Evolutionary conservation across 2,797 vertebrate genomes (phyloP).

Genomic region (Hephaestus fuliginosus): DNA sequence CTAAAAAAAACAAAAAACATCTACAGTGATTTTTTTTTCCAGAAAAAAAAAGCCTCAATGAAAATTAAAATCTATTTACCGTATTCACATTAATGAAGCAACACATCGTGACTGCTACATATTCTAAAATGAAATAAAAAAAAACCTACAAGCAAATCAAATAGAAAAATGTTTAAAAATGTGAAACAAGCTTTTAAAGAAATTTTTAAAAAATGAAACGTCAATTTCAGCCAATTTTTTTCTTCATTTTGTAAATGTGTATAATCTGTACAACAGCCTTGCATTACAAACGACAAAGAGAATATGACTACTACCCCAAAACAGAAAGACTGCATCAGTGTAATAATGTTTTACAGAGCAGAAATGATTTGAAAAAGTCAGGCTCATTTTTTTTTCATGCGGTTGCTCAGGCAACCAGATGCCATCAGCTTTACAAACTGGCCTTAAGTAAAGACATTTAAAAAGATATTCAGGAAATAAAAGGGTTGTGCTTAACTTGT

Average conservation of each 20-base stretch:
- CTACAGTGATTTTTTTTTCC: slow-evolving; percentile 75
- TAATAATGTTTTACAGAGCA: slow-evolving; percentile 68
- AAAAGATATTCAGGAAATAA: slow-evolving; percentile 59
- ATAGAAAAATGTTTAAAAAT: slow-evolving; percentile 53
- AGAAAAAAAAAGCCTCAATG: slow-evolving; percentile 64
- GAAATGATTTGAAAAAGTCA: slow-evolving; percentile 57
- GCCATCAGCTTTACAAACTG: slow-evolving; percentile 61
- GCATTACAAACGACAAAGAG: slow-evolving; percentile 74
- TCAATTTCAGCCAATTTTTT: slow-evolving; percentile 65
- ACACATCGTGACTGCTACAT: slow-evolving; percentile 62
- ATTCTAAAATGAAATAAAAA: slow-evolving; percentile 71
- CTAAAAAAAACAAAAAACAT: slow-evolving; percentile 37
- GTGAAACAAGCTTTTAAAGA: slow-evolving; percentile 67
- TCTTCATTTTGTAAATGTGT: slow-evolving; percentile 77
- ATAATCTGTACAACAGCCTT: slow-evolving; percentile 78
- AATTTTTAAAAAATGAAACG: slow-evolving; percentile 75
- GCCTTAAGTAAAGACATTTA: slow-evolving; percentile 57
- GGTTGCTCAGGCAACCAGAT: slow-evolving; percentile 51
- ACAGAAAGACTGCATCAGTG: slow-evolving; percentile 72
- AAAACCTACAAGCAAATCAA: slow-evolving; percentile 50
- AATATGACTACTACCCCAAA: slow-evolving; percentile 71
- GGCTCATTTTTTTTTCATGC: slow-evolving; percentile 65
- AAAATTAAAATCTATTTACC: slow-evolving; percentile 70
- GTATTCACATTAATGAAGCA: slow-evolving; percentile 82
- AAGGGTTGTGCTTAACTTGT: slow-evolving; percentile 70